Conservation (phyloP, 2,113 vertebrate species). For the Ascaphus truei region DNA sequence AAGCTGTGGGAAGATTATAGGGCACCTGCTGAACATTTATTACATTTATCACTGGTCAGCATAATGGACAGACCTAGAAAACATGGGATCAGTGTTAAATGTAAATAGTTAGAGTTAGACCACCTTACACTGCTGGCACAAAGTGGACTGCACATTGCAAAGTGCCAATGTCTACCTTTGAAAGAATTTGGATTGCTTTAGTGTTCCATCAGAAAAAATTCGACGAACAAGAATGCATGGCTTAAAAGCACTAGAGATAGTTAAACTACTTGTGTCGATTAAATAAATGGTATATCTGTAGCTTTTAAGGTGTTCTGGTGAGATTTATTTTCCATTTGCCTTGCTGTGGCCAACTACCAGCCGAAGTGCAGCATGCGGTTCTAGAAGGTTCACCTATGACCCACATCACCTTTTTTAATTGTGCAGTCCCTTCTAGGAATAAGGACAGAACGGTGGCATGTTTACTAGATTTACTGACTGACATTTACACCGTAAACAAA, state of each 20-base stretch:
- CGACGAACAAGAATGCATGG: not conserved
- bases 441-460: too few species aligned
- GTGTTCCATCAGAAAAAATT: slow-evolving; percentile 20
- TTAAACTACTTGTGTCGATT: not conserved
- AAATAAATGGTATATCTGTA: not conserved
- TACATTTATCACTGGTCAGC: slow-evolving; percentile 1
- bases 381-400: too few species aligned
- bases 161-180: not conserved
- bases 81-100: not conserved
- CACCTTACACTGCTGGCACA: slow-evolving; percentile 1
- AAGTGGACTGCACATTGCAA: not conserved
- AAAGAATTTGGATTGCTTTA: not conserved
- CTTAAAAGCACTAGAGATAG: not conserved
- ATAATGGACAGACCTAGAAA: not conserved
- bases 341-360: too few species aligned
- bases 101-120: slow-evolving; percentile 4
- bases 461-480: too few species aligned
- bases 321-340: not conserved
- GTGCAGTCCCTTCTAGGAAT: too few species aligned
- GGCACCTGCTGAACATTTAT: slow-evolving; percentile 20
- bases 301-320: slow-evolving; percentile 6
- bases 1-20: too few species aligned
- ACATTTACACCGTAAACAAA: too few species aligned
- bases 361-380: too few species aligned
- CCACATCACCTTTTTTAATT: too few species aligned